phyloP scores from a whole-genome alignment of 2,797 vertebrate species.

The Tapera naevia region DNA sequence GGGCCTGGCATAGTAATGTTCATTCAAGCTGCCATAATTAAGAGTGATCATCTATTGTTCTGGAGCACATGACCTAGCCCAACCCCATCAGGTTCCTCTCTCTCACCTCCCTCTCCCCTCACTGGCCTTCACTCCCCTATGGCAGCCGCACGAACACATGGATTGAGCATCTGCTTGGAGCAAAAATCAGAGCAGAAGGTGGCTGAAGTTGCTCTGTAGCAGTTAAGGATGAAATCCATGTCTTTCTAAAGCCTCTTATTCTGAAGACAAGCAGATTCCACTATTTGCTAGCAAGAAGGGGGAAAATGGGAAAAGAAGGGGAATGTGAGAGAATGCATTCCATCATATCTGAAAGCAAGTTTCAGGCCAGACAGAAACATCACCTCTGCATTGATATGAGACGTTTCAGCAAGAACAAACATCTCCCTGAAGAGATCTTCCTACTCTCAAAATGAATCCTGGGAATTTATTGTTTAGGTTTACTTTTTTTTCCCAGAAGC shows the following conservation, averaged over 20 bases:
- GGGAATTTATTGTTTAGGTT: accelerated
- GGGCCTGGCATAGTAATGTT: conserved; percentile 33
- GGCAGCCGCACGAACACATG: background rate
- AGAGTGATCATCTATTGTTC: conserved; percentile 74
- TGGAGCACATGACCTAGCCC: conserved; percentile 20
- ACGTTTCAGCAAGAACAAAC: background rate
- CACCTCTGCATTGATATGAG: accelerated
- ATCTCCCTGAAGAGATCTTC: background rate
- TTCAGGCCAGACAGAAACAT: background rate
- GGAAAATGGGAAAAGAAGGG: background rate
- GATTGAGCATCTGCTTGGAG: background rate
- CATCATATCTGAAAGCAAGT: background rate
- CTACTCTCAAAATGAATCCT: background rate
- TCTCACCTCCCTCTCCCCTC: background rate
- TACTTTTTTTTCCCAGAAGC: accelerated
- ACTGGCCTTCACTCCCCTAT: background rate
- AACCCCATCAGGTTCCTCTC: conserved; percentile 27
- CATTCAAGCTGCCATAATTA: conserved; percentile 74
- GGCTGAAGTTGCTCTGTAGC: background rate
- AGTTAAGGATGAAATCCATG: background rate
- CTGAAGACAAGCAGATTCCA: background rate
- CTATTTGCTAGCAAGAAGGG: background rate
- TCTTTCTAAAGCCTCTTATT: background rate
- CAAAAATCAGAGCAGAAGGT: background rate
- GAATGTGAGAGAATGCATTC: background rate